These are phyloP conservation scores for Polydrusus tereticollis DNA, from an alignment of 2,888 invertebrate species.

Conservation along the genomic window DNA sequence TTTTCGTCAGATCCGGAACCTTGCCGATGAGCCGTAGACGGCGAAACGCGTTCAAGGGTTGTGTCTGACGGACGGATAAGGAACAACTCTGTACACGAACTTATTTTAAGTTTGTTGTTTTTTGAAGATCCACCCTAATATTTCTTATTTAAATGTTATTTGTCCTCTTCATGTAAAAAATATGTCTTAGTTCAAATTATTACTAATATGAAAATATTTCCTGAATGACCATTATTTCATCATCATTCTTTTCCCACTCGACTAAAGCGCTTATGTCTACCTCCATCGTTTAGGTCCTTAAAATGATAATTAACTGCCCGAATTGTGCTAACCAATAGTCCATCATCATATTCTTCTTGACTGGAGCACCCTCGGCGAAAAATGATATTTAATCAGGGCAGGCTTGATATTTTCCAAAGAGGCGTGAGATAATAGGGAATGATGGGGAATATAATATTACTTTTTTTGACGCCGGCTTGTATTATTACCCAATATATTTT, in stretches of 20 bases:
- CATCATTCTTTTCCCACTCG: background rate
- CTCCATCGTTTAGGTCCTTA: background rate
- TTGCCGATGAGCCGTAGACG: too few relatives aligned
- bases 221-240: background rate
- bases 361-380: background rate
- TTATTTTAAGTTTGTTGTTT: too few relatives aligned
- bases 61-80: too few relatives aligned
- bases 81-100: too few relatives aligned
- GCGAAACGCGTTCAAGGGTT: too few relatives aligned
- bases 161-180: too few relatives aligned
- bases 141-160: too few relatives aligned
- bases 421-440: background rate
- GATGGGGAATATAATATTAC: background rate
- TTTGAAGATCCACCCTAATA: too few relatives aligned
- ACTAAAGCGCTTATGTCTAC: background rate
- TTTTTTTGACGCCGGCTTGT: background rate
- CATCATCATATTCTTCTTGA: slow-evolving; percentile 12
- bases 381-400: slow-evolving; percentile 5
- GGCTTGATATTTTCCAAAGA: background rate
- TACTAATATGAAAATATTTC: background rate
- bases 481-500: background rate
- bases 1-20: too few relatives aligned
- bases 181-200: too few relatives aligned
- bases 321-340: slow-evolving; percentile 27
- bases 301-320: slow-evolving; percentile 40